These are phyloP conservation scores for Chloroceryle inda DNA, from an alignment of 2,797 vertebrate genomes.

Conservation along the genomic window DNA sequence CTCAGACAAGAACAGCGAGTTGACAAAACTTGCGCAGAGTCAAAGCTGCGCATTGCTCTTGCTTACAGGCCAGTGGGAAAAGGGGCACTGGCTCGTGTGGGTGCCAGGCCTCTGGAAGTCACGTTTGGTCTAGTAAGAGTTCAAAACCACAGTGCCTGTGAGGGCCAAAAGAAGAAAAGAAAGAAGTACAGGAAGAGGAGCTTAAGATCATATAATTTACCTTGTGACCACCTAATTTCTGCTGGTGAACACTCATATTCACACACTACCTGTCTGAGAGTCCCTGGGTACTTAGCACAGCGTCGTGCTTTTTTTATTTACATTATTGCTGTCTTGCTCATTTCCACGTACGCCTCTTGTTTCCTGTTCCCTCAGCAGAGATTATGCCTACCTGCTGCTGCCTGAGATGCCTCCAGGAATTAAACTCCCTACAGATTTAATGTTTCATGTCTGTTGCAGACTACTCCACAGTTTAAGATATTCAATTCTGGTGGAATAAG, in stretches of 20 bases:
- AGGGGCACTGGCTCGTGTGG: neutral
- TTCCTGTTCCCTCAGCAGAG: neutral
- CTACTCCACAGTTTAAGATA: neutral
- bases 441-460: neutral
- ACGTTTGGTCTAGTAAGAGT: neutral
- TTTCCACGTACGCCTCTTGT: neutral
- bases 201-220: neutral
- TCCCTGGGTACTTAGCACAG: neutral
- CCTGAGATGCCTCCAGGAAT: neutral
- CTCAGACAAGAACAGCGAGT: neutral
- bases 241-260: neutral
- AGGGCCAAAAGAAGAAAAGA: neutral
- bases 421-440: neutral
- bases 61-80: neutral
- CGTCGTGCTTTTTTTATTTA: neutral
- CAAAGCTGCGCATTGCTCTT: neutral
- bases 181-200: neutral
- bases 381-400: neutral
- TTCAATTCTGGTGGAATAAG: neutral
- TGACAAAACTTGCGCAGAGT: neutral
- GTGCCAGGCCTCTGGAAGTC: neutral
- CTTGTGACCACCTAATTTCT: neutral
- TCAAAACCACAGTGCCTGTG: neutral
- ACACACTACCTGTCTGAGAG: neutral
- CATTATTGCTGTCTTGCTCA: neutral